Conservation (phyloP, 2,888 invertebrate genomes). For the Caenorhabditis parvicauda region DNA sequence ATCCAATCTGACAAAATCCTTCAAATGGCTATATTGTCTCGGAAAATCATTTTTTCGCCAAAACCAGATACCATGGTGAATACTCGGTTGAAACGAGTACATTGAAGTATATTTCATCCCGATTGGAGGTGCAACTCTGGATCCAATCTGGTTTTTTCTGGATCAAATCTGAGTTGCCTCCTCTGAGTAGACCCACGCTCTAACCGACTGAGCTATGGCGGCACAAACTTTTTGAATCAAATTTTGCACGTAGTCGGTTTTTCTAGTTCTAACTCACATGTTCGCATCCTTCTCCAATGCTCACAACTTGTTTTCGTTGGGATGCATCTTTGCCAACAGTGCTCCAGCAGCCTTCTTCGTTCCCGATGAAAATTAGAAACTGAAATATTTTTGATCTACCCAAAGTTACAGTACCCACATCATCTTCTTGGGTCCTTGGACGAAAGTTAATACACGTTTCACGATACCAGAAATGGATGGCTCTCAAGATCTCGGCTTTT, state of each 20-base stretch:
- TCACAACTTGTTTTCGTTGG: slow-evolving; percentile 36
- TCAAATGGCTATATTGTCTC: too few relatives aligned
- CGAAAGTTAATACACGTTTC: slow-evolving; percentile 43
- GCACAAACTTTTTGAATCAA: too few relatives aligned
- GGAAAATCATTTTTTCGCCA: too few relatives aligned
- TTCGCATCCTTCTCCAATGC: slow-evolving; percentile 46
- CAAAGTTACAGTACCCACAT: slow-evolving; percentile 6
- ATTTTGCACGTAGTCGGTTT: not conserved
- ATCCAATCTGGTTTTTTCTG: too few relatives aligned
- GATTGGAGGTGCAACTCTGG: too few relatives aligned
- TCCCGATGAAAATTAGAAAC: slow-evolving; percentile 33
- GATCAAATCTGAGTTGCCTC: too few relatives aligned
- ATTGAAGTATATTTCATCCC: too few relatives aligned
- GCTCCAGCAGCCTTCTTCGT: slow-evolving; percentile 50
- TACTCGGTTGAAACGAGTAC: too few relatives aligned
- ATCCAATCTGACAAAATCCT: too few relatives aligned
- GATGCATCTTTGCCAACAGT: slow-evolving; percentile 39
- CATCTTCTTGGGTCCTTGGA: slow-evolving; percentile 23
- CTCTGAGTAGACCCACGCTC: slow-evolving; percentile 61
- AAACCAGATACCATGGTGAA: too few relatives aligned
- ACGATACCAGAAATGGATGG: slow-evolving; percentile 42
- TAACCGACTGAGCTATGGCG: slow-evolving; percentile 59
- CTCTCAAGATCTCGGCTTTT: slow-evolving; percentile 19
- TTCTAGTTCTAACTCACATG: slow-evolving; percentile 21
- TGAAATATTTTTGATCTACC: slow-evolving; percentile 10